Conservation (phyloP, 2,888 invertebrate species). For the Helleia helle region DNA sequence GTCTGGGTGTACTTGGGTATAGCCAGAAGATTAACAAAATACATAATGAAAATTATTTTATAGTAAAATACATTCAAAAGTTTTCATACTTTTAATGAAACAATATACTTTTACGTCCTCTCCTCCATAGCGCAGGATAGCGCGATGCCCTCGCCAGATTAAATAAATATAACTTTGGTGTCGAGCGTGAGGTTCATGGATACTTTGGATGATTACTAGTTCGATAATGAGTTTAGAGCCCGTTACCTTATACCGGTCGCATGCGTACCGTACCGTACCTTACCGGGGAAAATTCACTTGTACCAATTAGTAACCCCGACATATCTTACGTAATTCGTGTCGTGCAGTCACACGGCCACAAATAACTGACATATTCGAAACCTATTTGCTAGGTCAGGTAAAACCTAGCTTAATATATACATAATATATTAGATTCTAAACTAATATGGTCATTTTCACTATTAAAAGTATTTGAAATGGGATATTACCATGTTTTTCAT, state of each 20-base stretch:
- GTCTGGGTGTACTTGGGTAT: too few relatives aligned
- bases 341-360: conserved; percentile 22
- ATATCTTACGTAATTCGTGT: conserved; percentile 47
- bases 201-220: conserved; percentile 45
- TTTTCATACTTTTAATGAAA: too few relatives aligned
- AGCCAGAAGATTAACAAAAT: too few relatives aligned
- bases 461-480: too few relatives aligned
- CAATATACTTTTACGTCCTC: too few relatives aligned
- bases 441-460: too few relatives aligned
- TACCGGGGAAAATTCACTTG: conserved; percentile 31
- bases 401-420: too few relatives aligned
- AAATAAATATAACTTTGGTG: conserved; percentile 25
- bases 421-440: too few relatives aligned
- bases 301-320: conserved; percentile 54
- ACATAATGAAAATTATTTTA: too few relatives aligned
- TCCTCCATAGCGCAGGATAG: conserved; percentile 9
- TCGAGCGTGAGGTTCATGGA: conserved; percentile 28
- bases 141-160: conserved; percentile 31
- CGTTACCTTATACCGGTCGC: conserved; percentile 49
- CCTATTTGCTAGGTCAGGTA: too few relatives aligned
- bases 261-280: conserved; percentile 33
- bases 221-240: conserved; percentile 52
- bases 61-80: too few relatives aligned
- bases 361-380: conserved; percentile 11
- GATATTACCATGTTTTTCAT: too few relatives aligned